These are phyloP conservation scores for Neocrepidodera transversa DNA, from an alignment of 2,888 invertebrate genomes.

Conservation along the genomic window DNA sequence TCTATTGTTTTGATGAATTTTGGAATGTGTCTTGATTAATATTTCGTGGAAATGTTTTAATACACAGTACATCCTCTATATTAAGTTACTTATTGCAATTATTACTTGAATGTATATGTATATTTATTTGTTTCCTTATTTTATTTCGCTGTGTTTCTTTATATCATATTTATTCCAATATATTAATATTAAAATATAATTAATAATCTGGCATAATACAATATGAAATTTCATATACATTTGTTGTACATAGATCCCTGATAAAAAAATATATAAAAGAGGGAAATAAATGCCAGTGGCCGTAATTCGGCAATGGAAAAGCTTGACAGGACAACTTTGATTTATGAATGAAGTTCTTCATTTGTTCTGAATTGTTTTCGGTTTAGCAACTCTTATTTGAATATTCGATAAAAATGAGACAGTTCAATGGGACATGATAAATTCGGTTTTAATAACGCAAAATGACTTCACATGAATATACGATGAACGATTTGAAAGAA, in stretches of 20 bases:
- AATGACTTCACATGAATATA: slow-evolving; percentile 17
- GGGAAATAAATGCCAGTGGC: slow-evolving; percentile 15
- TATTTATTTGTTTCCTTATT: too few species aligned
- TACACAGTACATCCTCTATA: too few species aligned
- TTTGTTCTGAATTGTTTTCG: slow-evolving; percentile 38
- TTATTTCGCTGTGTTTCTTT: too few species aligned
- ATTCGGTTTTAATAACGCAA: slow-evolving; percentile 24
- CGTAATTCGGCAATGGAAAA: slow-evolving; percentile 20
- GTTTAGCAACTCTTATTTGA: slow-evolving; percentile 35
- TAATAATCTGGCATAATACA: slow-evolving; percentile 9
- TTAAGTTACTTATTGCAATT: too few species aligned
- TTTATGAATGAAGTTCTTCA: slow-evolving; percentile 36
- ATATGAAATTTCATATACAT: slow-evolving; percentile 2
- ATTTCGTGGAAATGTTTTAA: too few species aligned
- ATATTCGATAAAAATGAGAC: slow-evolving; percentile 35
- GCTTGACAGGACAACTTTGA: slow-evolving; percentile 32
- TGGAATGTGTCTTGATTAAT: too few species aligned
- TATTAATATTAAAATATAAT: too few species aligned
- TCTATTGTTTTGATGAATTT: too few species aligned
- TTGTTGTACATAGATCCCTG: background rate
- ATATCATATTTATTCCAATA: too few species aligned
- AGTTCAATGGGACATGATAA: slow-evolving; percentile 28
- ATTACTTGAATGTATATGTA: too few species aligned
- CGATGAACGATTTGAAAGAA: slow-evolving; percentile 21
- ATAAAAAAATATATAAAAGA: slow-evolving; percentile 18